A percentile compares a stretch with the other conserved stretches of the same genome.
Conservation (phyloP, 64 coral and sea anemone species). For the Exaiptasia diaphana region DNA sequence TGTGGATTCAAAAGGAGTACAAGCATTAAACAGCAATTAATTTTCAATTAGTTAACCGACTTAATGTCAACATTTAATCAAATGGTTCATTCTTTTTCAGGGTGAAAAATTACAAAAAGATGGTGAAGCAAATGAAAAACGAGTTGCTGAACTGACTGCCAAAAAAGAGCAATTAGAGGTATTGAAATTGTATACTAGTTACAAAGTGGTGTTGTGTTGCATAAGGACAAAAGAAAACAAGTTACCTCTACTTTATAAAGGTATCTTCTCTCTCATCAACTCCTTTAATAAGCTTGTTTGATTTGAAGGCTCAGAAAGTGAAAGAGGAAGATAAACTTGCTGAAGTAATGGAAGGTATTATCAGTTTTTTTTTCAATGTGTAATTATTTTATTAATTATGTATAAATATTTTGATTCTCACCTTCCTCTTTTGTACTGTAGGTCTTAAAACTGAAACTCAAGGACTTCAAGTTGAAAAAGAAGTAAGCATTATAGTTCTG, state of each 20-base stretch:
- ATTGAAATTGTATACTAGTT: too few relatives aligned
- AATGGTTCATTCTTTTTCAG: constrained; percentile 14
- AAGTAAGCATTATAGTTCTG: constrained; percentile 68
- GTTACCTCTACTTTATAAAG: too few relatives aligned
- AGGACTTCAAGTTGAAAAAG: constrained; percentile 93
- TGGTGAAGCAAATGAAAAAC: constrained; percentile 61
- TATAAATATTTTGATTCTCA: not conserved
- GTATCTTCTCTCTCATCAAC: too few relatives aligned
- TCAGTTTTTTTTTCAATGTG: not conserved
- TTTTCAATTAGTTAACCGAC: too few relatives aligned
- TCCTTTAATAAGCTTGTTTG: not conserved
- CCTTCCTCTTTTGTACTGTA: not conserved
- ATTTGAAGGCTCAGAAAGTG: constrained; percentile 63
- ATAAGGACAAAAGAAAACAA: not conserved
- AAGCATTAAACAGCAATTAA: too few relatives aligned
- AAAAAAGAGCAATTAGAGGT: constrained; percentile 81
- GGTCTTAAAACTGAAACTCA: constrained; percentile 88
- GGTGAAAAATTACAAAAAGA: constrained; percentile 54
- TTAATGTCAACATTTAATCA: too few relatives aligned
- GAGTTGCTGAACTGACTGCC: constrained; percentile 59
- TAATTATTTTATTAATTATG: not conserved
- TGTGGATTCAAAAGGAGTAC: too few relatives aligned
- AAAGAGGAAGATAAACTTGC: constrained; percentile 86
- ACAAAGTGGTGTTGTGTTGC: not conserved
- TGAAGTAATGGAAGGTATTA: constrained; percentile 91